Evolutionary conservation across 2,888 invertebrate species (phyloP).

Genomic region (Troides oblongomaculatus): DNA sequence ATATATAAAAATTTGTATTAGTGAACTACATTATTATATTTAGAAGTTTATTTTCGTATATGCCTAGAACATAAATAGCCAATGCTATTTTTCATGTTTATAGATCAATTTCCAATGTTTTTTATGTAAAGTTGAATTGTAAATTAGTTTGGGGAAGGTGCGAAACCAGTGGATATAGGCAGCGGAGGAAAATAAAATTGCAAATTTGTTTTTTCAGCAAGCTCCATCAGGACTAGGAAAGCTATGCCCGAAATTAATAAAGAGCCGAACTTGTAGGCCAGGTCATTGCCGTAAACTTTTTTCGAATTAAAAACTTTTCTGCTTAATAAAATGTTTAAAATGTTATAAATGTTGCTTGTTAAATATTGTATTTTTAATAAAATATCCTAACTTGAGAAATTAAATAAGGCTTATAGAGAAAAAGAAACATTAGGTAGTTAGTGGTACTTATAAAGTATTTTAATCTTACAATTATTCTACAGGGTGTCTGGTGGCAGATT

Average conservation of each 20-base stretch:
- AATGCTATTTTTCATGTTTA: no score
- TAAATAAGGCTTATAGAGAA: not conserved
- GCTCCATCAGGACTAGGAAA: constrained; percentile 44
- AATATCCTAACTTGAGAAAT: not conserved
- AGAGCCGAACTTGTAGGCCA: constrained; percentile 59
- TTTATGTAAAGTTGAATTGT: no score
- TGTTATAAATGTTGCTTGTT: not conserved
- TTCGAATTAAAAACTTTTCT: constrained; percentile 24
- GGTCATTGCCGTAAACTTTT: constrained; percentile 47
- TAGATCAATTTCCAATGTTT: no score
- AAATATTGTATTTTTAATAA: not conserved
- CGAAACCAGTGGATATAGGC: no score
- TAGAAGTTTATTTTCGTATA: no score
- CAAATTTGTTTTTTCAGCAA: constrained; percentile 38
- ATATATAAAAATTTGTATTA: no score
- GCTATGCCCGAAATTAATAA: constrained; percentile 57
- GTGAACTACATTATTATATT: no score
- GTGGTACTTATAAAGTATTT: not conserved
- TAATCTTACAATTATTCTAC: not conserved
- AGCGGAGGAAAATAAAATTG: not conserved
- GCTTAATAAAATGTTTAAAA: not conserved
- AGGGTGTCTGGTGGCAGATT: no score
- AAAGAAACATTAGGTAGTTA: not conserved
- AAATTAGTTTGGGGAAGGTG: no score
- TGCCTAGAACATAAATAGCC: no score